Conservation (phyloP, 2,888 invertebrate genomes). For the Hemistola chrysoprasaria region DNA sequence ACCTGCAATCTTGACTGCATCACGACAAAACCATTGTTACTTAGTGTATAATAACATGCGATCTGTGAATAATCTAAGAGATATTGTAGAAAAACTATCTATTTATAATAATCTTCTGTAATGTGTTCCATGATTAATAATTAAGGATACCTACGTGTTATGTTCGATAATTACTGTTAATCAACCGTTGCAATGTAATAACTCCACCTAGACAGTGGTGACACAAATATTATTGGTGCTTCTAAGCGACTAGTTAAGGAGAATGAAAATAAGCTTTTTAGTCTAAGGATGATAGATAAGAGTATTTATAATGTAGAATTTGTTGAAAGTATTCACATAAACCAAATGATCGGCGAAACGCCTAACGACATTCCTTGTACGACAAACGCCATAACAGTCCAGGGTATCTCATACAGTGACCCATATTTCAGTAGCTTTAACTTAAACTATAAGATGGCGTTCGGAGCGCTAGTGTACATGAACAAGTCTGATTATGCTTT, state of each 20-base stretch:
- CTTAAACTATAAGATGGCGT: slow-evolving; percentile 82
- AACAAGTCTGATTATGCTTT: slow-evolving; percentile 84
- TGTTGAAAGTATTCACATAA: slow-evolving; percentile 83
- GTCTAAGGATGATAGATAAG: slow-evolving; percentile 81
- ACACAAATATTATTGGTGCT: slow-evolving; percentile 83
- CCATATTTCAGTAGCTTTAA: slow-evolving; percentile 83
- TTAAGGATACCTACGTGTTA: slow-evolving; percentile 79
- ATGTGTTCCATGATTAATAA: slow-evolving; percentile 86
- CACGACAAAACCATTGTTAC: slow-evolving; percentile 84
- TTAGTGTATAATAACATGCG: slow-evolving; percentile 85
- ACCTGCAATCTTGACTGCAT: slow-evolving; percentile 85
- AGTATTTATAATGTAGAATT: slow-evolving; percentile 82
- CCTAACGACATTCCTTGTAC: slow-evolving; percentile 82
- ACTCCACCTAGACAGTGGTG: slow-evolving; percentile 84
- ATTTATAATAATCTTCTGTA: slow-evolving; percentile 84
- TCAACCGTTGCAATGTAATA: slow-evolving; percentile 83
- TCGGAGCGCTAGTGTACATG: slow-evolving; percentile 79
- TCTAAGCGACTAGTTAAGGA: slow-evolving; percentile 79
- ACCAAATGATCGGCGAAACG: slow-evolving; percentile 83
- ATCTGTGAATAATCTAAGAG: slow-evolving; percentile 86
- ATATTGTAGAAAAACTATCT: slow-evolving; percentile 82
- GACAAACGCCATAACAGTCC: slow-evolving; percentile 84
- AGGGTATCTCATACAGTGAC: slow-evolving; percentile 84
- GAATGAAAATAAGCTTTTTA: slow-evolving; percentile 81
- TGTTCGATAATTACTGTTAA: slow-evolving; percentile 81